These are phyloP conservation scores for Theonella swinhoei DNA, from an alignment of 37 sponge, comb jelly and placozoan species.

Conservation along the genomic window DNA sequence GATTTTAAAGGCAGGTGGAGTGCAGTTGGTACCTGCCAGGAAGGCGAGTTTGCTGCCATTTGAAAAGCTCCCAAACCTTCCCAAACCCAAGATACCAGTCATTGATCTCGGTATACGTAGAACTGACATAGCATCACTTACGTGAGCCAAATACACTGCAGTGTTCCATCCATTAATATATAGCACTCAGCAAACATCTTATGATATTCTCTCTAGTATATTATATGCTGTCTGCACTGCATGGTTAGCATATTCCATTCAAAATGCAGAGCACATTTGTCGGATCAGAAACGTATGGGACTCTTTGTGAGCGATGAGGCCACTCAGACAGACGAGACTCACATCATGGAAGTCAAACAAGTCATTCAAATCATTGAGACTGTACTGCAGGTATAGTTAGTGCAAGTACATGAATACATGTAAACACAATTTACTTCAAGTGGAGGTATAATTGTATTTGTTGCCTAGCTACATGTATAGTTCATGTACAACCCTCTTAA, in stretches of 20 bases:
- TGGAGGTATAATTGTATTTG: neutral
- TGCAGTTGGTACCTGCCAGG: neutral
- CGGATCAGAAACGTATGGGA: no score
- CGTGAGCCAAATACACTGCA: no score
- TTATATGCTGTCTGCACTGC: no score
- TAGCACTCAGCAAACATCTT: no score
- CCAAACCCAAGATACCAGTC: slow-evolving; percentile 57
- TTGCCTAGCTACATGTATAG: neutral
- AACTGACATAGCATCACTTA: slow-evolving; percentile 6
- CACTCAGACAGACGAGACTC: slow-evolving; percentile 59
- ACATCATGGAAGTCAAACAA: slow-evolving; percentile 56
- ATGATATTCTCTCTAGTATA: no score
- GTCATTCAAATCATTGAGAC: slow-evolving; percentile 22
- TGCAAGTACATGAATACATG: neutral
- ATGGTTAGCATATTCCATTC: neutral
- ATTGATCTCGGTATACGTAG: slow-evolving; percentile 53
- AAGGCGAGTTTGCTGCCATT: slow-evolving; percentile 47
- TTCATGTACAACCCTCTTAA: no score
- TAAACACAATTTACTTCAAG: neutral
- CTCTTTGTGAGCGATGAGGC: slow-evolving; percentile 18
- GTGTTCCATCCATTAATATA: no score
- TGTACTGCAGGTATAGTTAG: slow-evolving; percentile 9
- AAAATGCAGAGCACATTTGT: no score
- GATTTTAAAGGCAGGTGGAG: neutral
- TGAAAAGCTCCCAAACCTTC: slow-evolving; percentile 72